Conservation (phyloP, 1,140 invertebrate species). For the Mya arenaria region DNA sequence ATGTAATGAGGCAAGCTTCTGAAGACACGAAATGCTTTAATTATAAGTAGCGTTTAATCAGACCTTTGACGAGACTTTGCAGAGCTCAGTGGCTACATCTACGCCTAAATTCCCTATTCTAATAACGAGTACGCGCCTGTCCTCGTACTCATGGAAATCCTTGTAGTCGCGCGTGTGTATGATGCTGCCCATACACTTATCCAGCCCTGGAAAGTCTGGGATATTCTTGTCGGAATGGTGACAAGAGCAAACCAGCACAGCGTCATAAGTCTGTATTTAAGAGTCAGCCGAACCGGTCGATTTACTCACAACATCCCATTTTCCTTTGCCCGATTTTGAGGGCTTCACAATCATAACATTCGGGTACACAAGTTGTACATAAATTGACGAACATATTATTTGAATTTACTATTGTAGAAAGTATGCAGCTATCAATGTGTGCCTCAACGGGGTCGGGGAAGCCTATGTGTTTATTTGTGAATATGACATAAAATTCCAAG, state of each 20-base stretch:
- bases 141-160: slow-evolving; percentile 76
- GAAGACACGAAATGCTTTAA: too few species aligned
- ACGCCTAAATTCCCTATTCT: slow-evolving; percentile 83
- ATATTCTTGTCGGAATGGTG: slow-evolving; percentile 77
- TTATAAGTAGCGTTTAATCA: too few species aligned
- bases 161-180: slow-evolving; percentile 82
- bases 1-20: too few species aligned
- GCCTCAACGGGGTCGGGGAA: too few species aligned
- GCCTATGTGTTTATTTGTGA: too few species aligned
- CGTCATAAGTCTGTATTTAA: slow-evolving; percentile 73
- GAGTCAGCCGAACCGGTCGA: too few species aligned
- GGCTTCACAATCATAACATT: slow-evolving; percentile 49
- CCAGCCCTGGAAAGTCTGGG: slow-evolving; percentile 75
- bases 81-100: slow-evolving; percentile 82
- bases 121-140: slow-evolving; percentile 81
- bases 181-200: slow-evolving; percentile 81
- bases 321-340: slow-evolving; percentile 59
- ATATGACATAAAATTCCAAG: too few species aligned
- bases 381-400: background rate
- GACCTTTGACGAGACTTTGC: slow-evolving; percentile 64
- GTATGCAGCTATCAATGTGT: too few species aligned
- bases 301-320: too few species aligned
- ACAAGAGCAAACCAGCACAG: slow-evolving; percentile 72
- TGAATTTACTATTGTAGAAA: background rate
- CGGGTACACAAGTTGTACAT: slow-evolving; percentile 52